Conservation (phyloP, 35 echinoderm and acorn worm species). For the Hemicentrotus pulcherrimus region DNA sequence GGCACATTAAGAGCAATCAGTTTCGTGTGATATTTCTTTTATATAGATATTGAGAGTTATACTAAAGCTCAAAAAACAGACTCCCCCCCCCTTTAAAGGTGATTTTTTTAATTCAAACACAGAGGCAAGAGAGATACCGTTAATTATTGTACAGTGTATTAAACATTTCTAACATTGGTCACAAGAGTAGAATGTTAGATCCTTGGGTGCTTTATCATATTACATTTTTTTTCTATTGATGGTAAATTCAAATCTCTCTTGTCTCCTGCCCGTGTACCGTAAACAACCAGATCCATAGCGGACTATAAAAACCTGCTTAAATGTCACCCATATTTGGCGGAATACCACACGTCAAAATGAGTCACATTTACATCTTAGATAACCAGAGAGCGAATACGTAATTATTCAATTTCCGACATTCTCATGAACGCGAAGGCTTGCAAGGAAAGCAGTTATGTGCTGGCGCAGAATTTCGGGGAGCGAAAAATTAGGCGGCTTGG, state of each 20-base stretch:
- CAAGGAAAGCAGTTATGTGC: not conserved
- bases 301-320: not conserved
- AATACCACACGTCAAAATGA: not conserved
- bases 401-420: not conserved
- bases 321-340: not conserved
- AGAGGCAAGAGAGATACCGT: not conserved
- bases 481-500: constrained; percentile 5
- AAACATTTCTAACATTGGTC: not conserved
- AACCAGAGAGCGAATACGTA: not conserved
- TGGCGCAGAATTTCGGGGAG: not conserved
- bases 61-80: too few species aligned
- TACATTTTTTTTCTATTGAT: not conserved
- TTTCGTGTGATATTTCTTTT: too few species aligned
- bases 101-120: not conserved
- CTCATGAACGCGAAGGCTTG: not conserved
- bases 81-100: too few species aligned
- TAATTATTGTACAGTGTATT: too few species aligned
- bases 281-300: not conserved
- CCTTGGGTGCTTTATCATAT: not conserved
- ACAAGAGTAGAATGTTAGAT: not conserved
- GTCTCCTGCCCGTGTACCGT: not conserved
- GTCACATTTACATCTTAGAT: not conserved
- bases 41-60: too few species aligned
- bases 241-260: not conserved
- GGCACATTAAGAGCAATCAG: too few species aligned